Base-by-base conservation (phyloP, 35 echinoderm and acorn worm species). In the Diadema setosum region DNA sequence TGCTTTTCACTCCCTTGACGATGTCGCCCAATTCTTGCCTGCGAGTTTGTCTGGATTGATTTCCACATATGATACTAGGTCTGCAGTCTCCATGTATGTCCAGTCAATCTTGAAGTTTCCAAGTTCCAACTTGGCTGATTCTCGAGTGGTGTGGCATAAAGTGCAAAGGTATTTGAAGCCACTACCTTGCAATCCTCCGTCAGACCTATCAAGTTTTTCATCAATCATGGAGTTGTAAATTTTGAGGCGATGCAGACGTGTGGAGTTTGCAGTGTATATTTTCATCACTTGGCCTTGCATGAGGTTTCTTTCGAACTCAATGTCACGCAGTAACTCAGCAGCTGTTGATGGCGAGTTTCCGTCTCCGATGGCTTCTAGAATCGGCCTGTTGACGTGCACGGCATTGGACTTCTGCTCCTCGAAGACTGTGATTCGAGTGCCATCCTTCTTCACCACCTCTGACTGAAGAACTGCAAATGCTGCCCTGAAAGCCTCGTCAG, bases 221-320 rank as follows among this genome's bases (percentile, higher is more conserved):
- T 91, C 89, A 20, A 91, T 91, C 89, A 91, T 91, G 45, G 14
- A 33, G 41, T 85, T 75, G 45, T 61, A 91, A 18, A 91, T 15
- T 14, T 27, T 75, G 16, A 84, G 33, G 8, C 41, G 17, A 59
- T 85, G 42, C 33, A 81, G 36, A 14, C 81, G 64, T 34, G 25
- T 24, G 7, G 42, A 42, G 2, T 70, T 32, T 14, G 45, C 82
- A 20, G 61, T 36, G 43, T 85, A 27, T 1, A 91, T 35, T 45
- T n/a, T n/a, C n/a, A n/a, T n/a, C n/a, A n/a, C n/a, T n/a, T n/a
- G n/a, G n/a, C n/a, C n/a, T n/a, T n/a, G n/a, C n/a, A 29, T 26
- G 15, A 91, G 34, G 2, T 55, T 36, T 32, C 89, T 37, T 21
- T 91, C 81, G 1, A 32, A 6, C 46, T 75, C 42, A 16, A 91